A percentile compares a stretch with the other conserved stretches of the same genome.
Conservation (phyloP, 2,113 vertebrate species). For the Limanda limanda region DNA sequence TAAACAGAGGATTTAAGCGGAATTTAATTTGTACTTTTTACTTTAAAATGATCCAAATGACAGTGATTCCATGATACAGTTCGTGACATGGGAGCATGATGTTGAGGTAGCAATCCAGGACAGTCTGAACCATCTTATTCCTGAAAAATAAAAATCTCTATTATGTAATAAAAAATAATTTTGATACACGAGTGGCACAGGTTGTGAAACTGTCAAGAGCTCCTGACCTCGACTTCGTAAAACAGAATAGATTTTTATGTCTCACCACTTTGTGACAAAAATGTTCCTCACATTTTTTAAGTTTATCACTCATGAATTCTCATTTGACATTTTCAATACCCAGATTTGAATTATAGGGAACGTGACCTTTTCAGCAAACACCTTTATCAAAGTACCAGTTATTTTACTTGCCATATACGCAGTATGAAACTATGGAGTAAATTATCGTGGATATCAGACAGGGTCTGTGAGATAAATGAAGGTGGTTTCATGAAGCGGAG, state of each 20-base stretch:
- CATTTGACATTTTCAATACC: neutral
- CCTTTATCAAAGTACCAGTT: neutral
- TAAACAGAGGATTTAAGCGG: too few relatives aligned
- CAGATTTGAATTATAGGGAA: neutral
- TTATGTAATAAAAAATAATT: too few relatives aligned
- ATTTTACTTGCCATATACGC: neutral
- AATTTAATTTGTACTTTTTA: neutral
- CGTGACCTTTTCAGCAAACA: neutral
- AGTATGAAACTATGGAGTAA: too few relatives aligned
- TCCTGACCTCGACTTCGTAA: neutral
- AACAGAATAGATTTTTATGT: too few relatives aligned
- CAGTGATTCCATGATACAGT: too few relatives aligned
- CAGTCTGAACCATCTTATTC: too few relatives aligned
- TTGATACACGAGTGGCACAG: too few relatives aligned
- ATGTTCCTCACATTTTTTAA: neutral
- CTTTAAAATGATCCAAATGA: too few relatives aligned
- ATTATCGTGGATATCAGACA: neutral
- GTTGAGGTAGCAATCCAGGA: too few relatives aligned
- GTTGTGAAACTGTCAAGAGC: neutral
- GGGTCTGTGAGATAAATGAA: neutral
- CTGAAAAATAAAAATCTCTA: too few relatives aligned
- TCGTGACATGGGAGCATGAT: too few relatives aligned
- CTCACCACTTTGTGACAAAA: neutral
- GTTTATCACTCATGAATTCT: neutral
- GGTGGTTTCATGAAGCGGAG: too few relatives aligned